Evolutionary conservation across 1,140 invertebrate species (phyloP).

Genomic region (Aphaenogaster ashmeadi): DNA sequence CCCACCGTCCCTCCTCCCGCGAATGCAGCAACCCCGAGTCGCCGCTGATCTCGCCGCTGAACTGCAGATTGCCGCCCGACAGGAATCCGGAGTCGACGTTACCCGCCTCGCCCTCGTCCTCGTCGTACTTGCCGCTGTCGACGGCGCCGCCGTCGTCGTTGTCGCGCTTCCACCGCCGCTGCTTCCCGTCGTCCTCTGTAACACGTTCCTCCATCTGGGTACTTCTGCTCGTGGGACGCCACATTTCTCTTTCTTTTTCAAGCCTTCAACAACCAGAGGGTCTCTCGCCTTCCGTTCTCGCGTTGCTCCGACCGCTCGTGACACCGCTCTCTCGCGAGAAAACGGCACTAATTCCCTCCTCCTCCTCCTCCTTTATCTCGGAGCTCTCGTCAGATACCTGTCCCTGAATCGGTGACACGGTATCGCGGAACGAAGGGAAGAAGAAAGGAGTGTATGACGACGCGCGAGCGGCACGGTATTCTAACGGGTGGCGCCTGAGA

Average conservation of each 20-base stretch:
- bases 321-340: neutral
- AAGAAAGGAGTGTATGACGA: too few species aligned
- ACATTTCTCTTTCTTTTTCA: conserved; percentile 70
- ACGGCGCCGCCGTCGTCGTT: conserved; percentile 4
- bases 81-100: conserved; percentile 87
- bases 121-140: conserved; percentile 25
- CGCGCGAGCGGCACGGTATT: neutral
- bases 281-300: neutral
- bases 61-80: conserved; percentile 86
- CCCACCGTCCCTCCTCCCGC: neutral
- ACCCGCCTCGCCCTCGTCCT: conserved; percentile 60
- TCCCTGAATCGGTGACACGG: neutral
- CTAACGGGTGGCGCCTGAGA: neutral
- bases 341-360: neutral
- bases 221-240: conserved; percentile 62
- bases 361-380: neutral
- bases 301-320: too few species aligned
- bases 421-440: too few species aligned
- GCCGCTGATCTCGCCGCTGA: conserved; percentile 80
- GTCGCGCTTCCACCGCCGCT: neutral
- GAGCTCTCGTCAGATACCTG: neutral
- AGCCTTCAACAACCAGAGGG: neutral
- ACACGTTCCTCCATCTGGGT: conserved; percentile 74
- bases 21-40: conserved; percentile 59
- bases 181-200: conserved; percentile 65